Percentiles rank a stretch among this genome's conserved stretches.
Conservation (phyloP, 2,113 vertebrate genomes). For the Phoenicopterus ruber region DNA sequence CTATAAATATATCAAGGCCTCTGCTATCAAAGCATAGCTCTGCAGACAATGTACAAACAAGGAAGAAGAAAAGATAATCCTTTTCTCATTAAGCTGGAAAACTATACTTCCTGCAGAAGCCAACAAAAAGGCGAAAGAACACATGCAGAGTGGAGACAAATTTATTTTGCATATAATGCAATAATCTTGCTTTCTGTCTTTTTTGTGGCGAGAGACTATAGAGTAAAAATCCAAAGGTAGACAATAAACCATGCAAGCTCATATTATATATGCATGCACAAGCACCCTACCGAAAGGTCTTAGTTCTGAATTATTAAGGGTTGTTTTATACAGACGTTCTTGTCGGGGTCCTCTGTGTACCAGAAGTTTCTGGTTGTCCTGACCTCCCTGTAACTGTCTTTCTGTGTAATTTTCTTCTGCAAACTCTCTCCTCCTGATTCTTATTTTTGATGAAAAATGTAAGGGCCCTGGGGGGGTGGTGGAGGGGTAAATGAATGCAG, state of each 20-base stretch:
- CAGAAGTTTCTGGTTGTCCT: background rate
- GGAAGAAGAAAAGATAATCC: background rate
- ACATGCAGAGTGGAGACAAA: background rate
- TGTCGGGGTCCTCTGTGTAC: background rate
- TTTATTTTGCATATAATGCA: background rate
- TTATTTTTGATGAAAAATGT: background rate
- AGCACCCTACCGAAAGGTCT: background rate
- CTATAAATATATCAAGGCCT: background rate
- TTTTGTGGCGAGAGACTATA: background rate
- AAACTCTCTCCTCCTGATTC: background rate
- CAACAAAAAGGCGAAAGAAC: background rate
- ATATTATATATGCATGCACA: rapidly evolving
- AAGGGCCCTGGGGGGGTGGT: rapidly evolving
- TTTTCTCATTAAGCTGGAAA: background rate
- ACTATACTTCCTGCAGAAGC: background rate
- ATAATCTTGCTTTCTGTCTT: background rate
- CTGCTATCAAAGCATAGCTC: background rate
- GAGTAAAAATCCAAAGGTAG: background rate
- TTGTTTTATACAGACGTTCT: background rate
- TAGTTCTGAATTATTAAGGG: background rate
- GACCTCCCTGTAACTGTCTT: background rate
- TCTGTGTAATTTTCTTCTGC: background rate
- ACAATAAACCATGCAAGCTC: background rate
- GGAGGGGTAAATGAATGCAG: background rate
- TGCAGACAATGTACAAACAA: background rate